Base-by-base conservation (phyloP, 2,113 vertebrate species). In the Eurystomus gularis region DNA sequence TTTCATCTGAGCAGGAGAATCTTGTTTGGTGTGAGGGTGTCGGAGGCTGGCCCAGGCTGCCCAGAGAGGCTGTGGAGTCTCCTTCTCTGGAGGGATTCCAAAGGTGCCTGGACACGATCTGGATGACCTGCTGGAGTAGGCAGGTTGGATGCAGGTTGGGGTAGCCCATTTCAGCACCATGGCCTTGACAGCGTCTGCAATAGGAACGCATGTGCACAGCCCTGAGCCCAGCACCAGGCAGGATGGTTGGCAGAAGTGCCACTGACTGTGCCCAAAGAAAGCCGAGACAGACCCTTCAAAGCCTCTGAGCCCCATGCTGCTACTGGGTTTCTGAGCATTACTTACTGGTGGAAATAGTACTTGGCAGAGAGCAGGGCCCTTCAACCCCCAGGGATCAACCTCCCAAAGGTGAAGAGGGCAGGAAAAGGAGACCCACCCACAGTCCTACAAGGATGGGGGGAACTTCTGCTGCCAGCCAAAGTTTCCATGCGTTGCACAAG, bases 151-250 rank as follows among this genome's bases (percentile, higher is more conserved):
- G n/a, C n/a, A n/a, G n/a, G n/a, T n/a, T n/a, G n/a, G n/a, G n/a
- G n/a, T n/a, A n/a, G 15, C 11, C 26, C 51, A n/a, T 29, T 44
- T 37, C 33, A 33, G 39, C 12, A 8, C 13, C 8, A 8, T 3
- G 44, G 42, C 11, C 62, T 26, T 24, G 33, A 39, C 8, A 7
- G 37, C 33, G 25, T 42, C 26, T 83, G 57, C 1, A 0, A 35
- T 1, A 51, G 20, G 42, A 35, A 57, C 2, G 1, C 0, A 0
- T 7, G 25, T 35, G 57, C 66, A 40, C 12, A 75, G 61, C n/a
- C 33, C 17, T 15, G 25, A 49, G 35, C 13, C 28, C 57, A 92
- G 55, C 49, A 65, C 3, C 4, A 0, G 8, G 17, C 29, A 42
- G 1, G 2, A 25, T 13, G 33, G 5, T 21, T 31, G 31, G 54